These are phyloP conservation scores for Raja brachyura DNA, from an alignment of 2,113 vertebrate genomes.

Conservation along the genomic window DNA sequence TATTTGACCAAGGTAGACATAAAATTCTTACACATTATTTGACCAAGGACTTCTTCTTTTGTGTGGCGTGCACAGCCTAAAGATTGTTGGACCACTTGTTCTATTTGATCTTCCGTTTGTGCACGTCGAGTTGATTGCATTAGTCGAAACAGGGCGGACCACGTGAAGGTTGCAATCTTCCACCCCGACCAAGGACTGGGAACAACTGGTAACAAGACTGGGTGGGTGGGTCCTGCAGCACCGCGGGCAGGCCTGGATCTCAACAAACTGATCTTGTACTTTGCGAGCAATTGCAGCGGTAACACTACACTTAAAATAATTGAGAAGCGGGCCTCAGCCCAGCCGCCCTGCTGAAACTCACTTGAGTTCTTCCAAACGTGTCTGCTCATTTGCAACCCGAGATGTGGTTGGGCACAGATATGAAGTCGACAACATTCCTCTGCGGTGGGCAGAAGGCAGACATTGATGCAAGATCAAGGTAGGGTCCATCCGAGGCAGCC, in stretches of 20 bases:
- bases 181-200: neutral
- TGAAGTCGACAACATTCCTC: neutral
- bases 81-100: too few species aligned
- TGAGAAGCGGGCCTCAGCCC: neutral
- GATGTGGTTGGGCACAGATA: neutral
- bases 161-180: too few species aligned
- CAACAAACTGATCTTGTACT: neutral
- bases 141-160: too few species aligned
- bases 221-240: neutral
- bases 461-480: neutral
- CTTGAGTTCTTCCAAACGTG: neutral
- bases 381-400: neutral
- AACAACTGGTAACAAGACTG: neutral
- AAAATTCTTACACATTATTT: too few species aligned
- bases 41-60: neutral
- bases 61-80: too few species aligned
- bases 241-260: neutral
- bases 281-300: neutral
- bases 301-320: too few species aligned
- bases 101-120: too few species aligned
- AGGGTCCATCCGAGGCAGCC: neutral
- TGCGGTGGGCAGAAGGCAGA: neutral
- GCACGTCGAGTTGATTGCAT: too few species aligned
- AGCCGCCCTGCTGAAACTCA: neutral
- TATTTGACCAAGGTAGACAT: neutral